Percentiles rank a stretch among this genome's conserved stretches.
Conservation (phyloP, 2,797 vertebrate genomes). For the Neolamprologus multifasciatus region DNA sequence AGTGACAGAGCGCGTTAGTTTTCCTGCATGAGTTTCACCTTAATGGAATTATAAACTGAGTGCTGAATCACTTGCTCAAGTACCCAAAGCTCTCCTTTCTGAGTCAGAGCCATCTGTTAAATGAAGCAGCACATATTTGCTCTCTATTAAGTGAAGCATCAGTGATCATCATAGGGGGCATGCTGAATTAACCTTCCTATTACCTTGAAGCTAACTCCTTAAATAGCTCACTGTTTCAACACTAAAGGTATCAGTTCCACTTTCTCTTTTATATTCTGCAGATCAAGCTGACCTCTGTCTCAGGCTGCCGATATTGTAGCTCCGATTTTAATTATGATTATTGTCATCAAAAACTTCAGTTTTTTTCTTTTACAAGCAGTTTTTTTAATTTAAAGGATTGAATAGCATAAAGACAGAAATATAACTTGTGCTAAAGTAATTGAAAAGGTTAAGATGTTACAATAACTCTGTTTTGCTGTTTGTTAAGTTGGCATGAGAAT, state of each 20-base stretch:
- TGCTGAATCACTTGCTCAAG: slow-evolving; percentile 67
- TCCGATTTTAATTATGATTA: not conserved
- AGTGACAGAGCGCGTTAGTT: not conserved
- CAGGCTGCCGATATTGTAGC: not conserved
- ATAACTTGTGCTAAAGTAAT: not conserved
- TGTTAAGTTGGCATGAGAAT: not conserved
- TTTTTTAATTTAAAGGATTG: not conserved
- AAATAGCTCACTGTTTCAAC: slow-evolving; percentile 55
- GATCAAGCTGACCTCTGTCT: not conserved
- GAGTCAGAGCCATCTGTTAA: slow-evolving; percentile 70
- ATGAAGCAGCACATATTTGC: slow-evolving; percentile 76
- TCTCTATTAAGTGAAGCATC: slow-evolving; percentile 74
- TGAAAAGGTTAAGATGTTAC: not conserved
- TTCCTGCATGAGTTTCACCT: slow-evolving; percentile 33
- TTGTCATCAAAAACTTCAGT: not conserved
- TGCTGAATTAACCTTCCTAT: slow-evolving; percentile 72
- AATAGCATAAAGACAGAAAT: not conserved
- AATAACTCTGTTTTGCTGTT: not conserved
- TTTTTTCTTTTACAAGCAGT: not conserved
- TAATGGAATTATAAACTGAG: slow-evolving; percentile 67
- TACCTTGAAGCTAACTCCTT: slow-evolving; percentile 72
- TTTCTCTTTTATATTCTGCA: not conserved
- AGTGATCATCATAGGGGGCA: slow-evolving; percentile 71
- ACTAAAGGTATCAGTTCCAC: slow-evolving; percentile 16
- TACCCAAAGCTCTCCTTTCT: slow-evolving; percentile 64